These are phyloP conservation scores for Drosophila silvestris DNA, from an alignment of 2,888 invertebrate genomes.

Conservation along the genomic window DNA sequence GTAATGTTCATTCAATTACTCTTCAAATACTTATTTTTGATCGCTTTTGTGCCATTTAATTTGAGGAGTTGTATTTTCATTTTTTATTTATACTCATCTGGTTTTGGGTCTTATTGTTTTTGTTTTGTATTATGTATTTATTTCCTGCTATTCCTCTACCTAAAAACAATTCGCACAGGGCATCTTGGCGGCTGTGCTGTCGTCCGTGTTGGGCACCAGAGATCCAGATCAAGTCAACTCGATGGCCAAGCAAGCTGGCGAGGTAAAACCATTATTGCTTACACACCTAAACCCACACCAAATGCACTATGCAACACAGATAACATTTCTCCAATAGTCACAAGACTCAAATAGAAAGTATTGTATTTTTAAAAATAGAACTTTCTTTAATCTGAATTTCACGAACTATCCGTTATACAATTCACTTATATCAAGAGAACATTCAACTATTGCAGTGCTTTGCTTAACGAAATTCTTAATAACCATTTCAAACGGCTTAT, in stretches of 20 bases:
- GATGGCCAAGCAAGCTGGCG: constrained; percentile 97
- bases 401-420: not conserved
- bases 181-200: constrained; percentile 96
- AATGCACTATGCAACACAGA: constrained; percentile 59
- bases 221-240: constrained; percentile 96
- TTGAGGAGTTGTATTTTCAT: constrained; percentile 25
- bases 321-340: not conserved
- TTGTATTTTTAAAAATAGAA: not conserved
- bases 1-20: constrained; percentile 86
- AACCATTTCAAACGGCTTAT: not conserved
- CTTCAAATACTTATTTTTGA: constrained; percentile 23
- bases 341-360: not conserved
- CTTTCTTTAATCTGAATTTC: not conserved
- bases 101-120: constrained; percentile 62
- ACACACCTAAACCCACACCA: constrained; percentile 29
- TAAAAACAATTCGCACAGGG: constrained; percentile 88
- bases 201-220: constrained; percentile 95
- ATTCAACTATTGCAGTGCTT: not conserved
- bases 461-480: not conserved
- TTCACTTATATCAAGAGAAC: not conserved
- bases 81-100: constrained; percentile 59
- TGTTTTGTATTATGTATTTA: constrained; percentile 48
- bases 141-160: constrained; percentile 59
- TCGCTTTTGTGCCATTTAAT: constrained; percentile 74
- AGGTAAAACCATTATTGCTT: constrained; percentile 88